Evolutionary conservation across 2,113 vertebrate species (phyloP).

Genomic region (Calyptommatus sinebrachiatus): DNA sequence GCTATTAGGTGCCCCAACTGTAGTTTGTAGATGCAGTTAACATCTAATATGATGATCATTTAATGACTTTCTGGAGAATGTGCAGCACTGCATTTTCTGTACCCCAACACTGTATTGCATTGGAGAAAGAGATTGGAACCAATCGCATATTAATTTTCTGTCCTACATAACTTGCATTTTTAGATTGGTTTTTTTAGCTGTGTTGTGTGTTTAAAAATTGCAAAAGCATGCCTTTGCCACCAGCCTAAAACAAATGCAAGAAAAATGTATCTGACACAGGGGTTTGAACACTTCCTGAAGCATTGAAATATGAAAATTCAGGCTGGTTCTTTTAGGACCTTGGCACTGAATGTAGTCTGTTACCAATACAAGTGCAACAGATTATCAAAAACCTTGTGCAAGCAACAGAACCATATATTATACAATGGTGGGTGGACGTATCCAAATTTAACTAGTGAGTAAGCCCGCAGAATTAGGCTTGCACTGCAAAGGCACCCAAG

Average conservation of each 20-base stretch:
- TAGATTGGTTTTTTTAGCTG: conserved; percentile 34
- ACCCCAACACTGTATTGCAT: not conserved
- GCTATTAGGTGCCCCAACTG: no score
- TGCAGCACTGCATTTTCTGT: not conserved
- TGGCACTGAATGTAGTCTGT: not conserved
- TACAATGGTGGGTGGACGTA: not conserved
- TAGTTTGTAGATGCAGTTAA: not conserved
- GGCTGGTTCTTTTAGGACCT: not conserved
- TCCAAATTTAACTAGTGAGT: not conserved
- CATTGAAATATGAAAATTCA: not conserved
- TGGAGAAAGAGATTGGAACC: not conserved
- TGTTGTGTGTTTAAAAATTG: conserved; percentile 33
- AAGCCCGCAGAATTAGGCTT: not conserved
- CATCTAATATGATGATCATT: not conserved
- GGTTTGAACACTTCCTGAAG: not conserved
- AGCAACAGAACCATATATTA: not conserved
- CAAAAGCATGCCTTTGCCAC: conserved; percentile 34
- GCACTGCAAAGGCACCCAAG: no score
- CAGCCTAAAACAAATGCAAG: conserved; percentile 14
- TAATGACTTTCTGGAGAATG: conserved; percentile 6
- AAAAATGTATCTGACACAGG: not conserved
- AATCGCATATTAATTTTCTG: conserved; percentile 3
- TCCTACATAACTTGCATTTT: conserved; percentile 26
- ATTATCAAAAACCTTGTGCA: not conserved
- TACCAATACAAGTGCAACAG: not conserved